phyloP scores from a whole-genome alignment of 2,113 vertebrate genomes.

The Tyrannus savana region DNA sequence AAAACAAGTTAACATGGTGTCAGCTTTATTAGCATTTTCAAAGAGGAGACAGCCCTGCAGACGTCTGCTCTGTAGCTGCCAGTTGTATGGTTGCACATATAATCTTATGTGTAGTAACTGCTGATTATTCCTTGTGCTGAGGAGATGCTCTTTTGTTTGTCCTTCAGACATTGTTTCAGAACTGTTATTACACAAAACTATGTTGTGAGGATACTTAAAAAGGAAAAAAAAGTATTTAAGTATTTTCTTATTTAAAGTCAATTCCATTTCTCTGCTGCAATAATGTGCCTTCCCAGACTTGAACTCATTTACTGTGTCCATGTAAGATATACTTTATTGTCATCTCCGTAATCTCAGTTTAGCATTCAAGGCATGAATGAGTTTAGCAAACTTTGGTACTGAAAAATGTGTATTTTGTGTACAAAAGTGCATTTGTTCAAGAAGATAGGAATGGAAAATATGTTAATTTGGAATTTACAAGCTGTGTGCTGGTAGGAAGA shows the following conservation, averaged over 20 bases:
- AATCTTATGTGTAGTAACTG: neutral
- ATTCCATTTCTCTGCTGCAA: neutral
- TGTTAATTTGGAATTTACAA: neutral
- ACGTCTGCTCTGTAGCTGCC: neutral
- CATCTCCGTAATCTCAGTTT: neutral
- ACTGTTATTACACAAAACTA: neutral
- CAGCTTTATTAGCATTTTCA: conserved; percentile 20
- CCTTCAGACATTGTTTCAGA: neutral
- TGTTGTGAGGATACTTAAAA: neutral
- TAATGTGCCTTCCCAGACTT: neutral
- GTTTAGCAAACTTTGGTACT: neutral
- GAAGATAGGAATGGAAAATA: neutral
- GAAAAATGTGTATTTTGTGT: neutral
- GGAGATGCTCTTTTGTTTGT: neutral
- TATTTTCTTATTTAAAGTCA: neutral
- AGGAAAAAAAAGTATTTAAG: neutral
- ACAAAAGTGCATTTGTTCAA: neutral
- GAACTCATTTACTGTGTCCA: neutral
- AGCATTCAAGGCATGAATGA: neutral
- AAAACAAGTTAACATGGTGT: neutral
- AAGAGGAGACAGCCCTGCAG: neutral
- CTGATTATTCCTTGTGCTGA: neutral
- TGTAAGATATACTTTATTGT: neutral
- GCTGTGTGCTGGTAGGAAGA: neutral
- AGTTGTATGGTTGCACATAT: neutral